Conservation (phyloP, 2,888 invertebrate genomes). For the Icerya purchasi region DNA sequence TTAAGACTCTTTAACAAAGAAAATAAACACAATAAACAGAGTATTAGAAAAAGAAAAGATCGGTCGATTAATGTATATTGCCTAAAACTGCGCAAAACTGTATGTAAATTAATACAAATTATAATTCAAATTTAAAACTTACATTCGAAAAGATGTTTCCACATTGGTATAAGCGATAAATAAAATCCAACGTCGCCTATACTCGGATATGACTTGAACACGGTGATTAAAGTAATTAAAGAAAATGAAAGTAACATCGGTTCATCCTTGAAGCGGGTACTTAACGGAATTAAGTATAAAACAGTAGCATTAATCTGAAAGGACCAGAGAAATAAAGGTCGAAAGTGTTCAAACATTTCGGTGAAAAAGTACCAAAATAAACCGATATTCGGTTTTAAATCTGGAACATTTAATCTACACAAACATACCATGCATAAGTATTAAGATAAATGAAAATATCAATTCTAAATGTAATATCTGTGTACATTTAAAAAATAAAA, state of each 20-base stretch:
- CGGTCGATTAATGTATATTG: too few relatives aligned
- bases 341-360: slow-evolving; percentile 98
- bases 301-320: slow-evolving; percentile 91
- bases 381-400: slow-evolving; percentile 89
- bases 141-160: slow-evolving; percentile 74
- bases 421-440: too few relatives aligned
- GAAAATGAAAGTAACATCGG: slow-evolving; percentile 61
- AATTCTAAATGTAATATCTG: too few relatives aligned
- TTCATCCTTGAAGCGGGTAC: slow-evolving; percentile 51
- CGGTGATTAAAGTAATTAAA: slow-evolving; percentile 56
- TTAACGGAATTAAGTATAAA: slow-evolving; percentile 73
- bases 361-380: slow-evolving; percentile 99
- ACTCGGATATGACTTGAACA: slow-evolving; percentile 94
- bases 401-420: slow-evolving; percentile 70
- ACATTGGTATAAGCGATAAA: slow-evolving; percentile 69
- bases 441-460: too few relatives aligned
- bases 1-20: too few relatives aligned
- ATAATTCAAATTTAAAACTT: slow-evolving; percentile 29
- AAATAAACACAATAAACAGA: too few relatives aligned
- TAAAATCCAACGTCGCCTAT: slow-evolving; percentile 88
- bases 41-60: too few relatives aligned
- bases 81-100: slow-evolving; percentile 2
- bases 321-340: slow-evolving; percentile 79
- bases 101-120: slow-evolving; percentile 12
- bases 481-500: too few relatives aligned